Base-by-base conservation (phyloP, 2,888 invertebrate genomes). In the Microdon myrmicae region DNA sequence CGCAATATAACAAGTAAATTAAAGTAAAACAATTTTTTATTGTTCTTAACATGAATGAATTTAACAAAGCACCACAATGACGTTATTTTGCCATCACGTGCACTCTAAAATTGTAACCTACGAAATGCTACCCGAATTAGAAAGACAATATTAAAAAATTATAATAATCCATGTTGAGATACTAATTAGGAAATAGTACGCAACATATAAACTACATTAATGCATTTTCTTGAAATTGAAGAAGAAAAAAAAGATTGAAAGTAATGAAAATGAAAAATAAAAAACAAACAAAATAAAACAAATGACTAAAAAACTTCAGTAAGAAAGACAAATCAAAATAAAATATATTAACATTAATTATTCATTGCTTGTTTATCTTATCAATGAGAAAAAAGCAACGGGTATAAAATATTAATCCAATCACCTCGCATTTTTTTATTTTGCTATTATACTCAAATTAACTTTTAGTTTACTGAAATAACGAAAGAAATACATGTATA, bases 391-490 rank as follows among this genome's bases (percentile, higher is more conserved):
- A 48, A 66, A 66, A 66, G 59, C 66, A 66, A 66, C 59, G 54
- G 53, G 59, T 59, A 66, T 59, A 59, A 48, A 66, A 66, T 54
- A 58, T 66, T 59, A 54, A 66, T 66, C 66, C 66, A 66, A 66
- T 66, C 66, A 66, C 66, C 66, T 67, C 67, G 64, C 44, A 64
- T 53, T 32, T 49, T 67, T 64, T 58, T 66, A 67, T 51, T 66
- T 60, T 66, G 59, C 54, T 60, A 60, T 66, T 61, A 58, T 67
- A 61, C 47, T 55, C 60, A 64, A 67, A 54, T 67, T 64, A 64
- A 67, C 49, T 49, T n/a, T 64, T 64, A 64, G 67, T 58, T 66
- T 54, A 67, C 64, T 67, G 67, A 67, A 66, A 66, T 66, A 66
- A 66, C 53, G 66, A 66, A 66, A 66, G 53, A 66, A 59, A 66